Base-by-base conservation (phyloP, 1,140 invertebrate genomes). In the Drosophila pandora region DNA sequence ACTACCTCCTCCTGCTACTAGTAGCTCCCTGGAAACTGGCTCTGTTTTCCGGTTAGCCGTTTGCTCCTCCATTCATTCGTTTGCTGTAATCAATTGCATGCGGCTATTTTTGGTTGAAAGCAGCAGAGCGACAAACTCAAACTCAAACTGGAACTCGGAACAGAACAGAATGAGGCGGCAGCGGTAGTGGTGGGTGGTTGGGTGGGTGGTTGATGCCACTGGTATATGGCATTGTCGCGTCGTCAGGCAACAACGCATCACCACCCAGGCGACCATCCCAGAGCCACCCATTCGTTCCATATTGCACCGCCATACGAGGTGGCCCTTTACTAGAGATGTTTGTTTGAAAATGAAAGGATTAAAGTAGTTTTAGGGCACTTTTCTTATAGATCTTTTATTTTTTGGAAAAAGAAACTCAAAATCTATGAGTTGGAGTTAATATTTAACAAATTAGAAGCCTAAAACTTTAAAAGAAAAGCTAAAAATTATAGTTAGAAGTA, bases 71-170 rank as follows among this genome's bases (percentile, higher is more conserved):
- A 69, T 69, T 69, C 65, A 69, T 69, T 70, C 43, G 25, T 41
- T 70, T 41, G 50, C 65, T 39, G 65, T 69, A 69, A 55, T 69
- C 65, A 69, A 57, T 69, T 67, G 64, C 67, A 70, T 49, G 67
- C 67, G 63, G 67, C 63, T 57, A 41, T 68, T 48, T 69, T 69
- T 9, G 50, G 50, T 30, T 39, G 34, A 60, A 25, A 37, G 43
- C 67, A 55, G 12, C 30, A 49, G 34, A 45, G 37, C 21, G 5
- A 23, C 4, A 28, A 37, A 25, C 21, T 37, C 30, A 10, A 62
- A 23, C 59, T 22, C 17, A 47, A 47, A 47, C 43, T 47, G 43
- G 17, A 47, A 9, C 17, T 47, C 43, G n/a, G 17, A 17, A 17
- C 17, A 17, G 17, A 17, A 17, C 17, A 17, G 17, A 43, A 21